Percentiles rank a stretch among this genome's conserved stretches.
Evolutionary conservation across 2,888 invertebrate species (phyloP).

Genomic region (Euphydryas editha): DNA sequence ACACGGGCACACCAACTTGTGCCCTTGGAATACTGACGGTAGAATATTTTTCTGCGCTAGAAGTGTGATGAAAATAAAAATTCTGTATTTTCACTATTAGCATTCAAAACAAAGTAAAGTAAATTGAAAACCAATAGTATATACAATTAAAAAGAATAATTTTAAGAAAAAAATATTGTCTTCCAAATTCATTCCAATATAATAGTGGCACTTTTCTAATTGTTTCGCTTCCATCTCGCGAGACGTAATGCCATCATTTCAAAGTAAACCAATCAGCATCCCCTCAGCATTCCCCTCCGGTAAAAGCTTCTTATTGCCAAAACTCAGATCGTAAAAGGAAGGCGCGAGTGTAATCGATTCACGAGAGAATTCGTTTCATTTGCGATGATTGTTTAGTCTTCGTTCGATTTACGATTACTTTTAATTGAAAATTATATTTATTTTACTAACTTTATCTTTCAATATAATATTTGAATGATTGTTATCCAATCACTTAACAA

Average conservation of each 20-base stretch:
- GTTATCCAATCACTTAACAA: no score
- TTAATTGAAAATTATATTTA: background rate
- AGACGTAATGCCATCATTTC: conserved; percentile 10
- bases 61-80: no score
- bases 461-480: no score
- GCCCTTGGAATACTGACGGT: no score
- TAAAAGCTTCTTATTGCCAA: conserved; percentile 35
- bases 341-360: conserved; percentile 32
- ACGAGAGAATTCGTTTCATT: conserved; percentile 23
- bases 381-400: background rate
- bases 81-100: no score
- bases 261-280: conserved; percentile 36
- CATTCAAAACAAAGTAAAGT: no score
- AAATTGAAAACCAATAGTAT: no score
- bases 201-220: background rate
- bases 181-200: no score
- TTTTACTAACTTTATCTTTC: background rate
- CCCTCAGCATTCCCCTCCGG: conserved; percentile 11
- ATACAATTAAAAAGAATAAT: no score
- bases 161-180: no score
- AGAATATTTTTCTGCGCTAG: no score
- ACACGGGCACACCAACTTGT: no score
- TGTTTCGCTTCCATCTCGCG: background rate
- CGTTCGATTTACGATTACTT: background rate
- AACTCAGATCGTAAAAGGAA: conserved; percentile 37